Evolutionary conservation across 2,888 invertebrate species (phyloP), one percentile per base, ranked within the genome.

Genomic region (Polymixis flavicincta): DNA sequence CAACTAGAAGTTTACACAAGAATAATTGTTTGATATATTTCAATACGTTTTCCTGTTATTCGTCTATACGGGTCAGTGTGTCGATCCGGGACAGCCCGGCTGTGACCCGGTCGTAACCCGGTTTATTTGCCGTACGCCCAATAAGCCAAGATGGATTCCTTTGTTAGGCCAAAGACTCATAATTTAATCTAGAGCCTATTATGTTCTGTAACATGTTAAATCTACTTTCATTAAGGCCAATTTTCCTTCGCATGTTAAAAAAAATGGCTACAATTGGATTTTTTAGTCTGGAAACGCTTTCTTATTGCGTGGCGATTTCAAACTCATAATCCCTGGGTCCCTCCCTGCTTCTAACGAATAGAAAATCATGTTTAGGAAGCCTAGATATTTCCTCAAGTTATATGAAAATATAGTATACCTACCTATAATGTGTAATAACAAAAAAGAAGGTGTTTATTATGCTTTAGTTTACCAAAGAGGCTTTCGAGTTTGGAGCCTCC

Each of bases 11-110:
- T 71, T 65, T 48, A 54, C 17, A 25, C 32, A 37, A 55, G 9
- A 59, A 73, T 57, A 65, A 64, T 75, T 75, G 4, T 25, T 65
- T 55, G 22, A 59, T 73, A 25, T 54, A 65, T 78, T 70, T 71
- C 54, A 69, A 74, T 74, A 83, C 42, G 48, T 77, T 68, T 75
- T 78, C 83, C 71, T 68, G 76, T 73, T 77, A 79, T 69, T 71
- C 42, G 37, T 69, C 78, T 86, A 80, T 78, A 81, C 78, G 75
- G 90, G 92, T 92, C 89, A 92, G 85, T 92, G 78, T 92, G 92
- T 85, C 91, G 88, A 81, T 68, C 83, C 88, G 87, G 86, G 89
- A 89, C 86, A 82, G 80, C 89, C 87, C 82, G 84, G 82, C 87
- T 88, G 86, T 84, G 85, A 89, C 90, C 85, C 83, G 89, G 84